Evolutionary conservation across 2,888 invertebrate genomes (phyloP), one percentile per base, ranked within the genome.

Genomic region (Oscheius sp.): DNA sequence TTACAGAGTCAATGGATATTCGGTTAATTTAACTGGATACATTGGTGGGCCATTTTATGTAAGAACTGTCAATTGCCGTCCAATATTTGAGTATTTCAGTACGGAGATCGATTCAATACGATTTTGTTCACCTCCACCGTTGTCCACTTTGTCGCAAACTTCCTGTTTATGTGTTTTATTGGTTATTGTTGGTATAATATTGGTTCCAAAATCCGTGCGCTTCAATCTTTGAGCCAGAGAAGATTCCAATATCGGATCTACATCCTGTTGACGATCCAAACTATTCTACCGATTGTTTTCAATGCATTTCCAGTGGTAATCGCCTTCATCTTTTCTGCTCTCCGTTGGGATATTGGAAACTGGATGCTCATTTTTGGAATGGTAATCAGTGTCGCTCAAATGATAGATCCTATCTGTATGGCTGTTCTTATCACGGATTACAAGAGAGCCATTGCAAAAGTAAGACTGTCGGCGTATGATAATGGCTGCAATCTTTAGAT

Each of bases 171-270:
- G n/a, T 12, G 58, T 27, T 58, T 58, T n/a, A 58, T 58, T 29
- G 25, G 27, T 13, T 58, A 58, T n/a, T 58, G 58, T 29, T 58
- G 58, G 58, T 29, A 25, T 29, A 25, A 1, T 16, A 58, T 58
- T 29, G 29, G 58, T 13, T n/a, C n/a, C 12, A 29, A 58, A n/a
- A 58, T 58, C 29, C 21, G n/a, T 9, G 29, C 29, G 25, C 27
- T 58, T n/a, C 27, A 58, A 27, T 58, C 58, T 12, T 12, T 58
- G 2, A n/a, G 25, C n/a, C 58, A 58, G 27, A 58, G 29, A 27
- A 58, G 27, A 1, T 58, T 58, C 58, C 58, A 58, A 27, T 58
- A 58, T 27, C 58, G 29, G 12, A 58, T 58, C 58, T 58, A 58
- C n/a, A 27, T 58, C 27, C 58, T 58, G 7, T 29, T 58, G 25